Percentiles rank a stretch among this genome's conserved stretches.
phyloP scores from a whole-genome alignment of 2,113 vertebrate species.

The human (Homo sapiens) region DNA sequence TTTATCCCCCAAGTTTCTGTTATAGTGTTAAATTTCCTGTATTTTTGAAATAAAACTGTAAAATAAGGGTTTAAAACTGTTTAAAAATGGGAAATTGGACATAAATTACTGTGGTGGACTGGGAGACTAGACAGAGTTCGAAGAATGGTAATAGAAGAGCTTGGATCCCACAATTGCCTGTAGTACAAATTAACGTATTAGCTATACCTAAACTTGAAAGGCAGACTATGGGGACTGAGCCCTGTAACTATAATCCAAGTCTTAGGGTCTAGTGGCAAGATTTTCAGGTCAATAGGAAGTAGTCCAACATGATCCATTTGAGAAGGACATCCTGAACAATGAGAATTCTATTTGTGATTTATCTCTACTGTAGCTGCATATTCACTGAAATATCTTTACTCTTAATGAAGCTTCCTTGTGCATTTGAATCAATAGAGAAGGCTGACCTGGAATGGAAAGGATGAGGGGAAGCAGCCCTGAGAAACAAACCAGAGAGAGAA shows the following conservation, averaged over 20 bases:
- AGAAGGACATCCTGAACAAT: background rate
- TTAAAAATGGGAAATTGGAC: background rate
- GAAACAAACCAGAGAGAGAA: background rate
- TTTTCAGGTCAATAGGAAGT: background rate
- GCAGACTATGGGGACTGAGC: background rate
- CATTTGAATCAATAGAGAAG: background rate
- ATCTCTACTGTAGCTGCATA: background rate
- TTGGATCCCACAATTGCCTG: background rate
- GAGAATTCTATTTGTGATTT: background rate
- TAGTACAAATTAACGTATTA: background rate
- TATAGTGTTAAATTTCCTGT: background rate
- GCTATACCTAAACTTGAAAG: background rate
- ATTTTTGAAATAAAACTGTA: background rate
- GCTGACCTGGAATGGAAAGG: background rate
- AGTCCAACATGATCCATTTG: background rate
- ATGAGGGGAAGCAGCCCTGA: background rate
- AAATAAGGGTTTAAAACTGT: background rate
- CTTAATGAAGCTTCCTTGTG: background rate
- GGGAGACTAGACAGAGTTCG: background rate
- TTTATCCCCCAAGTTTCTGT: background rate
- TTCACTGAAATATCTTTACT: background rate
- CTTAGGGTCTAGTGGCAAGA: background rate
- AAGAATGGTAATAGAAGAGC: background rate
- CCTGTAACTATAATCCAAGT: background rate
- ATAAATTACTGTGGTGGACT: background rate